Conservation (phyloP, 2,888 invertebrate genomes). For the Invenusta paracnida region DNA sequence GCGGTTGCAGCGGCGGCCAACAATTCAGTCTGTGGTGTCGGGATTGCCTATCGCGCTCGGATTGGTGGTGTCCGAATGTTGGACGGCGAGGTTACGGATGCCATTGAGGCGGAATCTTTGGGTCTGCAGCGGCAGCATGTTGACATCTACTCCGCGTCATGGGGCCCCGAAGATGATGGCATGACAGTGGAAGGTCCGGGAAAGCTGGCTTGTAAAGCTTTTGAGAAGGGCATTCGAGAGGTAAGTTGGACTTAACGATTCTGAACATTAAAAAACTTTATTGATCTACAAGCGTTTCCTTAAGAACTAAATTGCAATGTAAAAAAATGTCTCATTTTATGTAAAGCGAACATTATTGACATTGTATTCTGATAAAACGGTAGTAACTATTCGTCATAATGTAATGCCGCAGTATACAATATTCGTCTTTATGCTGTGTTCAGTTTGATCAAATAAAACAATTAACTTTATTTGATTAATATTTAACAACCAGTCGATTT, state of each 20-base stretch:
- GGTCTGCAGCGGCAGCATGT: slow-evolving; percentile 91
- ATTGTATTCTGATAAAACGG: too few relatives aligned
- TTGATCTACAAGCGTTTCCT: too few relatives aligned
- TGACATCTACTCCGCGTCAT: slow-evolving; percentile 91
- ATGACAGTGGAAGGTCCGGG: slow-evolving; percentile 97
- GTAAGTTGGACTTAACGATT: background rate
- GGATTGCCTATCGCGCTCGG: slow-evolving; percentile 88
- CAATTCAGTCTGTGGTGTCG: slow-evolving; percentile 89
- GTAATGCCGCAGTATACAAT: too few relatives aligned
- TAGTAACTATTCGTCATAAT: too few relatives aligned
- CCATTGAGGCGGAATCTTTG: slow-evolving; percentile 89
- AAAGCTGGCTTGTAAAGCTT: slow-evolving; percentile 84
- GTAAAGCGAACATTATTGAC: too few relatives aligned
- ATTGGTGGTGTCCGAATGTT: slow-evolving; percentile 97
- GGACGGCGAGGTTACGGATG: slow-evolving; percentile 96
- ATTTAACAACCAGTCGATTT: too few relatives aligned
- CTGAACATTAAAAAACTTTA: too few relatives aligned
- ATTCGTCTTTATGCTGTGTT: too few relatives aligned
- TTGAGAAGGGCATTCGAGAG: slow-evolving; percentile 81
- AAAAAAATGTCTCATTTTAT: too few relatives aligned
- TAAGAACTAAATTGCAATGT: too few relatives aligned
- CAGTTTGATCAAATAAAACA: too few relatives aligned
- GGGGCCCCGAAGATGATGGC: slow-evolving; percentile 97
- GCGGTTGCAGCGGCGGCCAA: slow-evolving; percentile 91
- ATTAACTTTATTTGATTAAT: too few relatives aligned